A percentile compares a stretch with the other conserved stretches of the same genome.
These are phyloP conservation scores for Napeogenes sylphis DNA, from an alignment of 2,888 invertebrate species.

Conservation along the genomic window DNA sequence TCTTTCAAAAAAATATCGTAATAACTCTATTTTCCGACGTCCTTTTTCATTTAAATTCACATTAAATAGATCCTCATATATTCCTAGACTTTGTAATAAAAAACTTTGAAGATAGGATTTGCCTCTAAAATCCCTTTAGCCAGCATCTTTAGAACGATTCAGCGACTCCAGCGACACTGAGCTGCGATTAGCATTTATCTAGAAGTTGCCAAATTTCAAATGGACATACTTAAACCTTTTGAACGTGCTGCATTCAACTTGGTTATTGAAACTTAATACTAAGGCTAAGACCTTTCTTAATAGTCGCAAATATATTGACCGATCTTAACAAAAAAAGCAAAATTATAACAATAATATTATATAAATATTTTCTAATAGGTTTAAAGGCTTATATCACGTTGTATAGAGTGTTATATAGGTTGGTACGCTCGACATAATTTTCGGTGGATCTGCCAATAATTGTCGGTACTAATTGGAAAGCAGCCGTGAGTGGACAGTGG, in stretches of 20 bases:
- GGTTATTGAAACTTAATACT: too few species aligned
- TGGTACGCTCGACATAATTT: constrained; percentile 9
- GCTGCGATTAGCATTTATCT: not conserved
- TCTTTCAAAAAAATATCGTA: not conserved
- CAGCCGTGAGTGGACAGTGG: constrained; percentile 16
- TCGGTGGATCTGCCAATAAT: constrained; percentile 23
- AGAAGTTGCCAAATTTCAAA: not conserved
- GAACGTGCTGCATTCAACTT: too few species aligned
- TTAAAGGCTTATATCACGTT: too few species aligned
- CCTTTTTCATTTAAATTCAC: not conserved
- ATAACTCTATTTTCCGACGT: not conserved
- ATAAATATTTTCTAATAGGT: too few species aligned
- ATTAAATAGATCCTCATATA: not conserved
- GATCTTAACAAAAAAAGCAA: too few species aligned
- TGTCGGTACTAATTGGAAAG: constrained; percentile 26
- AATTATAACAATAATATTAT: too few species aligned
- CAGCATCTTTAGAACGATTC: not conserved
- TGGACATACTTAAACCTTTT: not conserved
- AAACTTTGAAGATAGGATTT: not conserved
- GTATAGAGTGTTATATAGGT: constrained; percentile 6
- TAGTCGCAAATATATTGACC: too few species aligned
- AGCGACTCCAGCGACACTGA: not conserved
- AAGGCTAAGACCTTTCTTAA: too few species aligned
- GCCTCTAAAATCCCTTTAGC: not conserved
- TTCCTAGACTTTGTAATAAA: not conserved